These are phyloP conservation scores for Motacilla alba DNA, from an alignment of 2,113 vertebrate species.

Conservation along the genomic window DNA sequence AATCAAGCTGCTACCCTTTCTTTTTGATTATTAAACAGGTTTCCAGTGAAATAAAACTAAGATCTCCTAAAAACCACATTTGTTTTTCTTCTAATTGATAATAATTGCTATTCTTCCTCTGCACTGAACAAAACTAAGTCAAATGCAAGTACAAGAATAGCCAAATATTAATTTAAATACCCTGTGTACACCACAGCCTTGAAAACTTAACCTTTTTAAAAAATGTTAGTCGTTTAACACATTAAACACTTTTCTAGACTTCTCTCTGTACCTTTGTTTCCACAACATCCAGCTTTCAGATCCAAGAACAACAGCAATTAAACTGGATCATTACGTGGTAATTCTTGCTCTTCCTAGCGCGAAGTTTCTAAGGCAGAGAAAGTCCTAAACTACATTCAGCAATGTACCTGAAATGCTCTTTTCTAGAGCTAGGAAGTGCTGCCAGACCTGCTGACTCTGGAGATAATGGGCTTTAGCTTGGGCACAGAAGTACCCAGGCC, in stretches of 20 bases:
- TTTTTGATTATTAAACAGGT: not conserved
- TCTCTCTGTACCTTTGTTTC: not conserved
- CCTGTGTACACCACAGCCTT: not conserved
- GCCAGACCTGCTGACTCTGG: not conserved
- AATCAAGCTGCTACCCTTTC: not conserved
- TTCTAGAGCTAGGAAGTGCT: not conserved
- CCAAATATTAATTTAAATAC: not conserved
- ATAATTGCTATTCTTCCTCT: not conserved
- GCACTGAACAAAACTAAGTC: not conserved
- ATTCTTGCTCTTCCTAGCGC: not conserved
- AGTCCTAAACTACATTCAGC: not conserved
- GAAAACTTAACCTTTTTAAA: not conserved
- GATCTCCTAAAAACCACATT: not conserved
- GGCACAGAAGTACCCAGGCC: not conserved
- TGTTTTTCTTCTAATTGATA: not conserved
- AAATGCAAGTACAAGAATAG: not conserved
- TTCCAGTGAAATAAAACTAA: not conserved
- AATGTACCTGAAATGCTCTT: not conserved
- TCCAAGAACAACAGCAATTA: not conserved
- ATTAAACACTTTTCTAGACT: not conserved
- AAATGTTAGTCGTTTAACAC: not conserved
- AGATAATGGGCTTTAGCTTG: not conserved
- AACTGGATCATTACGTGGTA: not conserved
- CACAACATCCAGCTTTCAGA: not conserved
- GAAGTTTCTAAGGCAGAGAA: not conserved